A percentile compares a stretch with the other conserved stretches of the same genome.
Evolutionary conservation across 1,140 invertebrate species (phyloP).

Genomic region (Pygmarrhopalites habei): DNA sequence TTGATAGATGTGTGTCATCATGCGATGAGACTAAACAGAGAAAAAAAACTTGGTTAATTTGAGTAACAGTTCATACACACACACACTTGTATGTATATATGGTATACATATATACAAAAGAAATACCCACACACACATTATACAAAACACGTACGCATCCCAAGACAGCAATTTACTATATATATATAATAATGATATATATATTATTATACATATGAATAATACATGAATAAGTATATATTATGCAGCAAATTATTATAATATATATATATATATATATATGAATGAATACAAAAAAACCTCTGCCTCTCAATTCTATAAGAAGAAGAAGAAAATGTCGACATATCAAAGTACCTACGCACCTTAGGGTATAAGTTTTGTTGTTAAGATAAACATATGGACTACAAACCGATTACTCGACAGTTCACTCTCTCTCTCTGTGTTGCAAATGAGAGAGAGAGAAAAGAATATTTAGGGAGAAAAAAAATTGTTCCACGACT

Average conservation of each 20-base stretch:
- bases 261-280: not conserved
- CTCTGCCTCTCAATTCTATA: not conserved
- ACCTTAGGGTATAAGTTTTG: not conserved
- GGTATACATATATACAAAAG: no score
- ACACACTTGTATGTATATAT: no score
- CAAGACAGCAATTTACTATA: not conserved
- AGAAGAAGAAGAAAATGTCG: not conserved
- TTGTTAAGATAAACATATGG: no score
- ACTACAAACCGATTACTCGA: no score
- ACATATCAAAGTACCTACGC: conserved; percentile 8
- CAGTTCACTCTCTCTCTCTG: no score
- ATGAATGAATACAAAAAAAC: not conserved
- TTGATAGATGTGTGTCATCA: not conserved
- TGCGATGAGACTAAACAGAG: not conserved
- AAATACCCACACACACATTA: no score
- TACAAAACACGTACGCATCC: not conserved
- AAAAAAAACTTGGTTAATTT: no score
- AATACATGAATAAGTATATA: not conserved
- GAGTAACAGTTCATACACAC: no score
- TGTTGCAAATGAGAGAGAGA: no score
- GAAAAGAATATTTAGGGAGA: no score
- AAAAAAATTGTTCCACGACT: no score
- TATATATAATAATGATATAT: not conserved
- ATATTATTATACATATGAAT: not conserved
- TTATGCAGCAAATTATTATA: not conserved